phyloP scores from a whole-genome alignment of 2,888 invertebrate genomes.

The Mesorhabditis spiculigera region DNA sequence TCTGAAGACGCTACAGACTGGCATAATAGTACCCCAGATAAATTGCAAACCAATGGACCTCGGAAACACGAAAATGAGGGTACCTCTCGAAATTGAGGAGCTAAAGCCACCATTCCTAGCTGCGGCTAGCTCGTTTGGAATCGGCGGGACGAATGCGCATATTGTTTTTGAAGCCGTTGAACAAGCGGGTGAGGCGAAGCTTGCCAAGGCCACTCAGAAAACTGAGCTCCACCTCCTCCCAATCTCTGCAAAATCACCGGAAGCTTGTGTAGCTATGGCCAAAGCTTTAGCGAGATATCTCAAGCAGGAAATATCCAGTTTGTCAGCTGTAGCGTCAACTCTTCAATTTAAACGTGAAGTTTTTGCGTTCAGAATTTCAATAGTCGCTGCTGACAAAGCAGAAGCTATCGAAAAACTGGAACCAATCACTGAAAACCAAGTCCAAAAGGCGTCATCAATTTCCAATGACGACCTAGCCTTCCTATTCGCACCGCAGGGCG shows the following conservation, averaged over 20 bases:
- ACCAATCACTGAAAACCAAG: background rate
- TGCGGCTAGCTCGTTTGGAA: slow-evolving; percentile 48
- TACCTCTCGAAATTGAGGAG: background rate
- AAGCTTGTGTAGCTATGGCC: slow-evolving; percentile 10
- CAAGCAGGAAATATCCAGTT: slow-evolving; percentile 4
- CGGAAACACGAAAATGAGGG: background rate
- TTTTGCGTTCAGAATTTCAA: slow-evolving; percentile 21
- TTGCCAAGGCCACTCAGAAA: background rate
- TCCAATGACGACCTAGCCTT: slow-evolving; percentile 28
- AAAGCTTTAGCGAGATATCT: background rate
- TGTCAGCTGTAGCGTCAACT: slow-evolving; percentile 20
- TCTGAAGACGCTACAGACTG: slow-evolving; percentile 41
- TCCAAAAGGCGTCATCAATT: background rate
- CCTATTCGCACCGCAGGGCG: slow-evolving; percentile 51
- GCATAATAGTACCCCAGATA: slow-evolving; percentile 40
- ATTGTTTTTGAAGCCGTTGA: slow-evolving; percentile 23
- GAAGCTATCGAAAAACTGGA: slow-evolving; percentile 20
- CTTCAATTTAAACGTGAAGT: slow-evolving; percentile 24
- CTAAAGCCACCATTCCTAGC: slow-evolving; percentile 13
- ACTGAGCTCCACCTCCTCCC: slow-evolving; percentile 19
- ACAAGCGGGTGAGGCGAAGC: background rate
- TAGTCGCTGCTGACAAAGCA: slow-evolving; percentile 13
- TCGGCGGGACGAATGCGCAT: slow-evolving; percentile 55
- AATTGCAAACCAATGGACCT: slow-evolving; percentile 19
- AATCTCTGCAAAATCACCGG: slow-evolving; percentile 26